A percentile compares a stretch with the other conserved stretches of the same genome.
These are phyloP conservation scores for Ectemnius cavifrons DNA, from an alignment of 2,888 invertebrate species.

Conservation along the genomic window DNA sequence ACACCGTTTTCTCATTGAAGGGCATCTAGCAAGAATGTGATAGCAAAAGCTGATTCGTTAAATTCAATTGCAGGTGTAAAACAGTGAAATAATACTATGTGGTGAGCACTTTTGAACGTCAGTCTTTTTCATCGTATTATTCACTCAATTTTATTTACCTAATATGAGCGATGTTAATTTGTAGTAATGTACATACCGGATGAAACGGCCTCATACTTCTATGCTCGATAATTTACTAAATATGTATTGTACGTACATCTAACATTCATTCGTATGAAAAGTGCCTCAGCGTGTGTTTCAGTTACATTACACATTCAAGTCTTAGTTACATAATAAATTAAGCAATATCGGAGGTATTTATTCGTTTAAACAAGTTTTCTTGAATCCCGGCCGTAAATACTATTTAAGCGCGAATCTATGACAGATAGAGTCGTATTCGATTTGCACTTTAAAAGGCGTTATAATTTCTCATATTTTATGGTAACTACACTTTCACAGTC, in stretches of 20 bases:
- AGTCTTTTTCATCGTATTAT: constrained; percentile 56
- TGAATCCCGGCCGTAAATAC: constrained; percentile 11
- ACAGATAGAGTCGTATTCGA: constrained; percentile 30
- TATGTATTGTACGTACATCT: no score
- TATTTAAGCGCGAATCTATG: constrained; percentile 13
- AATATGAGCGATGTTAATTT: constrained; percentile 21
- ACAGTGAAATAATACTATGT: constrained; percentile 41
- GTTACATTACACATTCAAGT: no score
- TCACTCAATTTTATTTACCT: constrained; percentile 53
- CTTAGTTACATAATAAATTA: no score
- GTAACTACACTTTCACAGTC: constrained; percentile 59
- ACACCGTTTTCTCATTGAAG: constrained; percentile 16
- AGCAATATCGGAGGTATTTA: not conserved
- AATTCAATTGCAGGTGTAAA: constrained; percentile 22
- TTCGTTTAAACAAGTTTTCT: constrained; percentile 14
- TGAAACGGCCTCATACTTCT: constrained; percentile 2
- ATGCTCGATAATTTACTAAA: no score
- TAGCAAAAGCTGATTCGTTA: constrained; percentile 23
- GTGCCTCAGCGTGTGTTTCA: no score
- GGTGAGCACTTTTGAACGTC: constrained; percentile 51
- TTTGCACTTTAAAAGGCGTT: constrained; percentile 25
- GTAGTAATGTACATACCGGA: not conserved
- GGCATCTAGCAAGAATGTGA: not conserved
- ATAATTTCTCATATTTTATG: constrained; percentile 37
- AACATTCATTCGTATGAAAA: no score